A percentile compares a stretch with the other conserved stretches of the same genome.
These are phyloP conservation scores for Rhynchonycteris naso DNA, from an alignment of 2,797 vertebrate genomes.

Conservation along the genomic window DNA sequence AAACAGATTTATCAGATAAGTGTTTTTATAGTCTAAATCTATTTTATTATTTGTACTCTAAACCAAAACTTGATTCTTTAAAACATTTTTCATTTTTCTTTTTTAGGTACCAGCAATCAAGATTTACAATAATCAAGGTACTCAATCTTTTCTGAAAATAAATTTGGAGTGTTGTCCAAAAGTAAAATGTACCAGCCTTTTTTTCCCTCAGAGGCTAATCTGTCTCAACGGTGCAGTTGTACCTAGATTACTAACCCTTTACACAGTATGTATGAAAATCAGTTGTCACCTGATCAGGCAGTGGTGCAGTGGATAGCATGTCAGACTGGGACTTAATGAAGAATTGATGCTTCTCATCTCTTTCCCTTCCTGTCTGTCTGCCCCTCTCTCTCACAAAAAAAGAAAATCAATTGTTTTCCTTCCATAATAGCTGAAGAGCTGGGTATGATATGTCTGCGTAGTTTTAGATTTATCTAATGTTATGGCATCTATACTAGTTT, in stretches of 20 bases:
- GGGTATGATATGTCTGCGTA: background rate
- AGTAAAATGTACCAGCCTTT: background rate
- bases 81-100: background rate
- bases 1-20: slow-evolving; percentile 36
- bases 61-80: slow-evolving; percentile 49
- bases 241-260: background rate
- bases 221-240: background rate
- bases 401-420: background rate
- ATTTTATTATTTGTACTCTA: slow-evolving; percentile 37
- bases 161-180: slow-evolving; percentile 21
- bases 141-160: slow-evolving; percentile 14
- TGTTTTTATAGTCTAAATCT: background rate
- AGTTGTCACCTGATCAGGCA: background rate
- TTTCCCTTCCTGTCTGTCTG: too few relatives aligned
- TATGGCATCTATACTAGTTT: background rate
- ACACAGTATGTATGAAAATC: background rate
- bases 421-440: background rate
- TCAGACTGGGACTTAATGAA: too few relatives aligned
- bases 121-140: slow-evolving; percentile 21
- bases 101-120: slow-evolving; percentile 27
- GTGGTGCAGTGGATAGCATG: too few relatives aligned
- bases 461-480: background rate
- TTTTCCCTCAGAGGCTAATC: background rate
- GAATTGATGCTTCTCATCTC: too few relatives aligned
- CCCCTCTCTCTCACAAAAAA: too few relatives aligned